phyloP scores from a whole-genome alignment of 1,140 invertebrate species.

The Drusus annulatus region DNA sequence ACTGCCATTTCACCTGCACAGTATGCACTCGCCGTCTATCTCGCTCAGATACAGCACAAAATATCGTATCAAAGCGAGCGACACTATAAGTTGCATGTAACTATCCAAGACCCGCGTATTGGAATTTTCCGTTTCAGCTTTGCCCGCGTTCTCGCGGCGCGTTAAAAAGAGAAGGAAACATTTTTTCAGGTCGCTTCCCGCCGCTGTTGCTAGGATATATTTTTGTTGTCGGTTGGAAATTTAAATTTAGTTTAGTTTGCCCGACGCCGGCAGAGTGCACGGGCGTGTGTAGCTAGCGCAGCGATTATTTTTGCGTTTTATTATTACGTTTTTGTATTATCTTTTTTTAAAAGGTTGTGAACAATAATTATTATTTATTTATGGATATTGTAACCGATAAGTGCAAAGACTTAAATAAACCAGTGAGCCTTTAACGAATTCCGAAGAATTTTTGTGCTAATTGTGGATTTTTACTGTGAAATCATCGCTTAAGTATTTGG shows the following conservation, averaged over 20 bases:
- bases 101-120: neutral
- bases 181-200: neutral
- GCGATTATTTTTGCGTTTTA: neutral
- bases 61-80: neutral
- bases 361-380: slow-evolving; percentile 2
- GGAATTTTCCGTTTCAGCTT: slow-evolving; percentile 23
- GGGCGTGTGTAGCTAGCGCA: neutral
- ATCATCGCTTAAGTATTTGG: neutral
- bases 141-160: neutral
- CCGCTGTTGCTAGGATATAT: slow-evolving; percentile 28
- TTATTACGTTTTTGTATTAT: slow-evolving; percentile 30
- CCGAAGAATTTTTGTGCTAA: neutral
- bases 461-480: neutral
- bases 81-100: neutral
- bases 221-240: slow-evolving; percentile 29
- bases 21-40: neutral
- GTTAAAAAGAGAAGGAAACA: neutral
- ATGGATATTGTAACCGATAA: slow-evolving; percentile 1
- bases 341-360: neutral
- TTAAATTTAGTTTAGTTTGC: slow-evolving; percentile 28
- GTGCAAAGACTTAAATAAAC: slow-evolving; percentile 2
- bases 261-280: neutral
- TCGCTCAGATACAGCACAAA: neutral
- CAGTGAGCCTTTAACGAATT: neutral
- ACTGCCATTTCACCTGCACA: neutral